Conservation (phyloP, 2,888 invertebrate genomes). For the Phyllotreta cruciferae region DNA sequence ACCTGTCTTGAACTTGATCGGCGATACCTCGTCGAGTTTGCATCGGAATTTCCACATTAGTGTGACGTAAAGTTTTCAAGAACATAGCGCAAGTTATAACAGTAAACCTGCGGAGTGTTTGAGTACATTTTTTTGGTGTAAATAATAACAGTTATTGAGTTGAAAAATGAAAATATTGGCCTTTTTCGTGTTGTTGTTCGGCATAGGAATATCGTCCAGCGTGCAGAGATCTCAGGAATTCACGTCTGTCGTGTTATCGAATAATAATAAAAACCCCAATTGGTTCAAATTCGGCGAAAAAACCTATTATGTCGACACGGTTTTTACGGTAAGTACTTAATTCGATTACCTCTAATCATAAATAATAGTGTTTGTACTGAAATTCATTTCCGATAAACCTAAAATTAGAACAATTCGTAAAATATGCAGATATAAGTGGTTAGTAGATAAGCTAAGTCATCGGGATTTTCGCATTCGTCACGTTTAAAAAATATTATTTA, state of each 20-base stretch:
- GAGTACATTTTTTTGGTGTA: no score
- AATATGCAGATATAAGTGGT: no score
- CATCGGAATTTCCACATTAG: slow-evolving; percentile 6
- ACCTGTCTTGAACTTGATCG: slow-evolving; percentile 6
- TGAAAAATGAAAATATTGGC: no score
- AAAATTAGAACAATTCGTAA: no score
- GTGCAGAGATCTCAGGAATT: slow-evolving; percentile 13
- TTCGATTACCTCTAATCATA: background rate
- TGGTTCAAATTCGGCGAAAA: slow-evolving; percentile 18
- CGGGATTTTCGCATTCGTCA: no score
- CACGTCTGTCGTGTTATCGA: slow-evolving; percentile 4
- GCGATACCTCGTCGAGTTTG: background rate
- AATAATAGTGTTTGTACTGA: background rate
- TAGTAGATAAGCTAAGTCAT: no score
- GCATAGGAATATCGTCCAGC: background rate
- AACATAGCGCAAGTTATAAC: background rate
- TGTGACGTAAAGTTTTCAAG: background rate
- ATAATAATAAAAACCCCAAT: slow-evolving; percentile 10
- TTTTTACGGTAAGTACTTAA: slow-evolving; percentile 12
- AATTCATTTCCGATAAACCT: background rate
- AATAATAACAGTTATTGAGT: no score
- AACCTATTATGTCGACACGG: slow-evolving; percentile 22
- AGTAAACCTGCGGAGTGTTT: background rate
- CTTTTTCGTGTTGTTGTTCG: no score
- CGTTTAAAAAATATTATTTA: no score